phyloP scores from a whole-genome alignment of 1,140 invertebrate genomes.

The Dryas iulia region DNA sequence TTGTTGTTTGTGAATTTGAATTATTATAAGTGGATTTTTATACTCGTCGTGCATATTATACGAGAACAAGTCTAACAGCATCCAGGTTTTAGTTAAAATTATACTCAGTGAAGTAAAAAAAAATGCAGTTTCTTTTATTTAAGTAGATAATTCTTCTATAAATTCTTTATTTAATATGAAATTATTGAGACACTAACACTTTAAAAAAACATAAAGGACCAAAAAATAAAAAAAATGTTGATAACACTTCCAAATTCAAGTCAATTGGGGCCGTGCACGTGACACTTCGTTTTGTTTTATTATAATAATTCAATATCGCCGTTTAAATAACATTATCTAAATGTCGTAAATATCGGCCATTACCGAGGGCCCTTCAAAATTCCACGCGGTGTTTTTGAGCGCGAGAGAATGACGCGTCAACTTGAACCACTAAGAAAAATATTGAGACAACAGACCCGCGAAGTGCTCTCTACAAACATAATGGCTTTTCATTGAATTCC shows the following conservation, averaged over 20 bases:
- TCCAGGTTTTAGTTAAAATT: too few relatives aligned
- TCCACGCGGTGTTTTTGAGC: constrained; percentile 69
- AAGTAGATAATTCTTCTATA: too few relatives aligned
- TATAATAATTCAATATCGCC: constrained; percentile 62
- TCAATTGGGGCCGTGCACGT: constrained; percentile 38
- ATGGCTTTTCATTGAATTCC: constrained; percentile 78
- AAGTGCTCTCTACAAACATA: constrained; percentile 73
- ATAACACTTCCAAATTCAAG: constrained; percentile 8
- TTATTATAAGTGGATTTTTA: not conserved
- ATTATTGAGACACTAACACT: too few relatives aligned
- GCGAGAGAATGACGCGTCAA: constrained; percentile 70
- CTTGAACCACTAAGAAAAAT: constrained; percentile 75
- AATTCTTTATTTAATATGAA: too few relatives aligned
- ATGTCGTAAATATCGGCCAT: constrained; percentile 76
- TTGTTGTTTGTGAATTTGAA: not conserved
- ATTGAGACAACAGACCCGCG: constrained; percentile 71
- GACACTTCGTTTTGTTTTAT: constrained; percentile 62
- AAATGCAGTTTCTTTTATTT: too few relatives aligned
- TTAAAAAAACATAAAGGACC: not conserved
- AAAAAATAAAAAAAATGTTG: not conserved
- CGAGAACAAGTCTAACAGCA: not conserved
- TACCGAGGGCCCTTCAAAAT: constrained; percentile 73
- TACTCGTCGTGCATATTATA: not conserved
- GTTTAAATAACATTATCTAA: constrained; percentile 75
- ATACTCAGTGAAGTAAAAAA: too few relatives aligned